Evolutionary conservation across 2,888 invertebrate species (phyloP).

Genomic region (Mesoligia furuncula): DNA sequence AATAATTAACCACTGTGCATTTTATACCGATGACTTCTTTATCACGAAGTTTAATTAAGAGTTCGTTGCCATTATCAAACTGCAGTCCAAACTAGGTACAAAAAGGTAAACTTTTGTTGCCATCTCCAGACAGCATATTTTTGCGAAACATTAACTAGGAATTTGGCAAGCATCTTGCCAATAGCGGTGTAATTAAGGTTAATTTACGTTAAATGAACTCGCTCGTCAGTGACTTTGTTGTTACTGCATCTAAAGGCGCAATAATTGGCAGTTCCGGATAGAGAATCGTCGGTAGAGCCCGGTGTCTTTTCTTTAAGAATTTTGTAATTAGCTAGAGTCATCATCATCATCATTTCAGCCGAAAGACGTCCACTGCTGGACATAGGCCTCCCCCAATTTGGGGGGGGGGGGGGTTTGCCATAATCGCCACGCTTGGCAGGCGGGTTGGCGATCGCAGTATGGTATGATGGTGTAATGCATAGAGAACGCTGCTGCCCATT

Average conservation of each 20-base stretch:
- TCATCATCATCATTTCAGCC: no score
- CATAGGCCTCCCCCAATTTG: no score
- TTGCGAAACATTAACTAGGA: conserved; percentile 47
- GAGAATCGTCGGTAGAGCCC: conserved; percentile 35
- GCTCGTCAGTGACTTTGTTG: conserved; percentile 46
- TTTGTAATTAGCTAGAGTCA: conserved; percentile 56
- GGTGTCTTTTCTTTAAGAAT: conserved; percentile 49
- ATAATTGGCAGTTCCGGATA: conserved; percentile 45
- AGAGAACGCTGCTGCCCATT: no score
- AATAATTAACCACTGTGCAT: neutral
- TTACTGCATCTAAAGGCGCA: conserved; percentile 38
- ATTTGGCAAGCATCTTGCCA: conserved; percentile 61
- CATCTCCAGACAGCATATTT: conserved; percentile 48
- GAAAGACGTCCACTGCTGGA: no score
- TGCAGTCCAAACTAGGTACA: conserved; percentile 27
- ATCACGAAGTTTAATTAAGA: conserved; percentile 28
- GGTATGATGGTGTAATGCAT: no score
- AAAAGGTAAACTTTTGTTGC: conserved; percentile 45
- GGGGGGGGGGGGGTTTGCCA: no score
- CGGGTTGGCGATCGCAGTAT: no score
- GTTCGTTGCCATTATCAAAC: conserved; percentile 23
- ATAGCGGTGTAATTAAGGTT: conserved; percentile 60
- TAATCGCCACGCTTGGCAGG: no score
- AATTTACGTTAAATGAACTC: conserved; percentile 61
- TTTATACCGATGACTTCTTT: neutral